Evolutionary conservation across 2,797 vertebrate species (phyloP), one percentile per base, ranked within the genome.

Genomic region (Rhynchonycteris naso): DNA sequence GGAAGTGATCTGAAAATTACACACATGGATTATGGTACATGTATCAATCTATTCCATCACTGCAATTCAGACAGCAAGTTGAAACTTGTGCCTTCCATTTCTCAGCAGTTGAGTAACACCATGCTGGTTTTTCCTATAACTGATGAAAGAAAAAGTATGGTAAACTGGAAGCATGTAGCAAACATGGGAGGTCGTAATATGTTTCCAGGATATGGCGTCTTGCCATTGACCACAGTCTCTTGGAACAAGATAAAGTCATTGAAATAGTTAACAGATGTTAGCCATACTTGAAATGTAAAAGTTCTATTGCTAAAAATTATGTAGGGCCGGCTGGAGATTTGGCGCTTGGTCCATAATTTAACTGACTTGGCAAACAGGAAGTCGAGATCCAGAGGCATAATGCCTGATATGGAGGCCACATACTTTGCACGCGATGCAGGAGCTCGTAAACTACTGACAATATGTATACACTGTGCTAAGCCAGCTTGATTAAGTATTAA

Each of bases 211-310:
- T 87, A 61, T 98, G 98, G 98, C 95, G 61, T 87, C 81, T 56
- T 96, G 97, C 98, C 98, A 98, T 86, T 94, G 88, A 97, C 97
- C 97, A 98, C 97, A 97, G 94, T 92, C 86, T 96, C 95, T 98
- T 98, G 98, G 98, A 98, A 98, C 95, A 97, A 97, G 97, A 97
- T 97, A 97, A 98, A 98, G 94, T 98, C 95, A 97, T 88, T 92
- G 90, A 97, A 98, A 98, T 97, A 97, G 89, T 98, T 98, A 98
- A 97, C 98, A 98, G 97, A 98, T 98, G 98, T 97, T 97, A 97
- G 96, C 86, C 50, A 89, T 93, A 97, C 94, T 95, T 90, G 93
- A 97, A 97, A 97, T 91, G 65, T 84, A 96, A 89, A 98, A 97
- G 87, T 95, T 95, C 90, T 97, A 90, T 94, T 94, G 82, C 96